Evolutionary conservation across 2,797 vertebrate species (phyloP).

Genomic region (Setipinna tenuifilis): DNA sequence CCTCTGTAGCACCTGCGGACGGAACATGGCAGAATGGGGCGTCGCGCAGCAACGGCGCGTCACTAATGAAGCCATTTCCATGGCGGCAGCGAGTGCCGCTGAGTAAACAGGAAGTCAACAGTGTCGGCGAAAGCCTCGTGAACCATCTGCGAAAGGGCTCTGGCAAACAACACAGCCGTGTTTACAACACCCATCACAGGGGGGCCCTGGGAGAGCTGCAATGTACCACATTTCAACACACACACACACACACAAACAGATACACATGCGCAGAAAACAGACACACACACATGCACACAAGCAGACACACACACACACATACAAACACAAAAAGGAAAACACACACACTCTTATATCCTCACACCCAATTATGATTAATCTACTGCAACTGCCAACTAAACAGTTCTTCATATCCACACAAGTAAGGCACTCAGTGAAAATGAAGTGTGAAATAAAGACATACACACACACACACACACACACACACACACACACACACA

Average conservation of each 20-base stretch:
- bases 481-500: too few relatives aligned
- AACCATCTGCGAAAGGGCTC: slow-evolving; percentile 75
- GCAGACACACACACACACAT: not conserved
- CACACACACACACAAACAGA: slow-evolving; percentile 11
- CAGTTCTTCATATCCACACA: too few relatives aligned
- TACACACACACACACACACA: too few relatives aligned
- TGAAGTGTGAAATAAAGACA: too few relatives aligned
- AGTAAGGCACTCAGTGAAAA: too few relatives aligned
- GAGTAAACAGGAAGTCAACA: slow-evolving; percentile 74
- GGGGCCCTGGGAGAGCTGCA: not conserved
- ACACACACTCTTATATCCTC: too few relatives aligned
- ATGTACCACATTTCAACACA: slow-evolving; percentile 12
- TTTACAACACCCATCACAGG: slow-evolving; percentile 69
- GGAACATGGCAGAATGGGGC: not conserved
- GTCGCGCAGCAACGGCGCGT: not conserved
- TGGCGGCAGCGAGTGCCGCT: slow-evolving; percentile 74
- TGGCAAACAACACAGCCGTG: slow-evolving; percentile 63
- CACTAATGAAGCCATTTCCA: slow-evolving; percentile 76
- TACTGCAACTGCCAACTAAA: too few relatives aligned
- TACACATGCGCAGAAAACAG: slow-evolving; percentile 2
- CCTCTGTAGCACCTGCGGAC: not conserved
- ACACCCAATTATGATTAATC: too few relatives aligned
- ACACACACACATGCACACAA: too few relatives aligned
- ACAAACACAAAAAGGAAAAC: too few relatives aligned
- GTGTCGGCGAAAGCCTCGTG: slow-evolving; percentile 68